Percentiles rank a stretch among this genome's conserved stretches.
These are phyloP conservation scores for Papilio demoleus DNA, from an alignment of 2,888 invertebrate species.

Conservation along the genomic window DNA sequence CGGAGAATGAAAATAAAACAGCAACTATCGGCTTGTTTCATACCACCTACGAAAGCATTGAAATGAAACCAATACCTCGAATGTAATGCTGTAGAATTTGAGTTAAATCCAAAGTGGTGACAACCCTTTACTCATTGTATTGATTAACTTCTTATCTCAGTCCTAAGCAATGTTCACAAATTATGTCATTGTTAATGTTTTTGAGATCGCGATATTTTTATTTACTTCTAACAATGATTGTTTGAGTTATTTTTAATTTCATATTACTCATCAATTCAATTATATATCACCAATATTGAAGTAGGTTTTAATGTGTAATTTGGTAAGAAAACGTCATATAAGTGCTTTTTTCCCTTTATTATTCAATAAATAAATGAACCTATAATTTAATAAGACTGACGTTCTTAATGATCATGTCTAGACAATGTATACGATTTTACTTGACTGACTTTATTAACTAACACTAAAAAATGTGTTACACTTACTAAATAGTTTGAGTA, in stretches of 20 bases:
- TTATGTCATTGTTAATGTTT: constrained; percentile 42
- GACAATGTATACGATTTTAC: too few species aligned
- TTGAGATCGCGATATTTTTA: constrained; percentile 11
- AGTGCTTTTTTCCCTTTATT: not conserved
- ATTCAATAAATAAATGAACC: not conserved
- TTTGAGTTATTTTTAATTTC: not conserved
- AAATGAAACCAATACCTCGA: not conserved
- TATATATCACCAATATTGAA: not conserved
- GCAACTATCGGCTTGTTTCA: not conserved
- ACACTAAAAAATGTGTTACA: too few species aligned
- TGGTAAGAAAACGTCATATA: not conserved
- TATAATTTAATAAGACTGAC: not conserved
- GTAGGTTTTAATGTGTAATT: not conserved
- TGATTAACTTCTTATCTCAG: constrained; percentile 55
- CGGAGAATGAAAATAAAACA: not conserved
- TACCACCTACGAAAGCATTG: not conserved
- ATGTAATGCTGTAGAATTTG: not conserved
- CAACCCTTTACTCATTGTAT: constrained; percentile 45
- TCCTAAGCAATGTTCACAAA: constrained; percentile 57
- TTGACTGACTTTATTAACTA: too few species aligned
- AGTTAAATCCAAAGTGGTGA: not conserved
- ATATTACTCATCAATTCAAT: not conserved
- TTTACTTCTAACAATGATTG: constrained; percentile 6
- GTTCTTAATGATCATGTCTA: not conserved
- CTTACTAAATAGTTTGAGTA: too few species aligned